These are phyloP conservation scores for Rousettus leschenaultii DNA, from an alignment of 2,113 vertebrate genomes.

Conservation along the genomic window DNA sequence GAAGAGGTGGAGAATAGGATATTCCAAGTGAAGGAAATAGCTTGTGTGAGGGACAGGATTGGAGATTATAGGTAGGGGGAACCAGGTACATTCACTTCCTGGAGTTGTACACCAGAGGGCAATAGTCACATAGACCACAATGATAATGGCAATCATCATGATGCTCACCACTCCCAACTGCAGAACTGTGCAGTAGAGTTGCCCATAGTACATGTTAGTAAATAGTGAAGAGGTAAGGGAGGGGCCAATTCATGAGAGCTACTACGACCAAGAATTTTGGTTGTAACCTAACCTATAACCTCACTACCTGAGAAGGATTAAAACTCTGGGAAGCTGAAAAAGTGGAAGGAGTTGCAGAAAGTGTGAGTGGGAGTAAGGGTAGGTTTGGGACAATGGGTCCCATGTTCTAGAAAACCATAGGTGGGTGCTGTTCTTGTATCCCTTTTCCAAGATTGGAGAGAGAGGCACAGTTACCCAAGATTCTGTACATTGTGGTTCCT, in stretches of 20 bases:
- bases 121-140: not conserved
- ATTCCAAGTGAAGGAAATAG: not conserved
- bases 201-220: not conserved
- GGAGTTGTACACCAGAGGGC: not conserved
- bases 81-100: not conserved
- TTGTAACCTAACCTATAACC: not conserved
- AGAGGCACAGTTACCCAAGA: not conserved
- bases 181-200: not conserved
- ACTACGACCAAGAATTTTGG: not conserved
- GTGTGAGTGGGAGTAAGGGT: not conserved
- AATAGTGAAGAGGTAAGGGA: not conserved
- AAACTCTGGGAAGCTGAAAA: not conserved
- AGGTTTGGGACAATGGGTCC: not conserved
- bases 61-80: not conserved
- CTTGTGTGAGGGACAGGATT: not conserved
- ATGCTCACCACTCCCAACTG: not conserved
- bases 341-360: not conserved
- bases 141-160: not conserved
- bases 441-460: not conserved
- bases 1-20: not conserved
- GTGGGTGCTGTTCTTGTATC: not conserved
- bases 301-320: not conserved
- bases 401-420: not conserved
- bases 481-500: not conserved
- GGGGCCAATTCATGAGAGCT: not conserved